These are phyloP conservation scores for Diabrotica virgifera DNA, from an alignment of 1,140 invertebrate species.

Conservation along the genomic window DNA sequence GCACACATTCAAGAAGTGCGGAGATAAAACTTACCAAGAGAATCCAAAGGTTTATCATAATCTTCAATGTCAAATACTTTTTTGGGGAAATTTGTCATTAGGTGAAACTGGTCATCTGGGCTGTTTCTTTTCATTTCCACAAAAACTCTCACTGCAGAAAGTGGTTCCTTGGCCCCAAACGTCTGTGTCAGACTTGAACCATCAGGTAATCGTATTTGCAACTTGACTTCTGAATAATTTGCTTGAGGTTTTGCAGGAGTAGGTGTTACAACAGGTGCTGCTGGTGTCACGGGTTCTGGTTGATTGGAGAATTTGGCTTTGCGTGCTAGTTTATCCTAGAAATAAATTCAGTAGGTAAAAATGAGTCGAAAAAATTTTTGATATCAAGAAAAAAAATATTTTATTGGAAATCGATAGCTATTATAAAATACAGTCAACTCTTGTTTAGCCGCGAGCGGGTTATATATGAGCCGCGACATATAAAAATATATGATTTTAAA, in stretches of 20 bases:
- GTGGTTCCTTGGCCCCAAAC: constrained; percentile 82
- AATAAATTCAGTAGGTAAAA: not conserved
- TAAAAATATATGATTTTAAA: no score
- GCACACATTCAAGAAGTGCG: no score
- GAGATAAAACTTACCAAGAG: constrained; percentile 70
- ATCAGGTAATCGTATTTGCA: constrained; percentile 69
- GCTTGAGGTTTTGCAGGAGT: constrained; percentile 43
- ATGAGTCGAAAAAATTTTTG: no score
- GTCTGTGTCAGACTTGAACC: constrained; percentile 70
- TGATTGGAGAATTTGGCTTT: constrained; percentile 59
- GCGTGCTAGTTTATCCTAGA: constrained; percentile 72
- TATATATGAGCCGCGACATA: no score
- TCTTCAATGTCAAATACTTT: constrained; percentile 83
- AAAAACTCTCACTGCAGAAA: constrained; percentile 84
- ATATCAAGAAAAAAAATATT: no score
- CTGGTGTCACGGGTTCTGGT: constrained; percentile 19
- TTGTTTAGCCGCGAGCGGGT: no score
- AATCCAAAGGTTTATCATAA: constrained; percentile 79
- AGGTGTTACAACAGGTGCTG: constrained; percentile 26
- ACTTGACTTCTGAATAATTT: constrained; percentile 60
- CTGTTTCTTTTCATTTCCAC: constrained; percentile 76
- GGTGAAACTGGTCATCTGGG: constrained; percentile 60
- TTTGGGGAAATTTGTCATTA: constrained; percentile 86
- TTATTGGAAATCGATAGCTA: no score
- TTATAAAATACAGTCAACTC: no score